Percentiles rank a stretch among this genome's conserved stretches.
phyloP scores from a whole-genome alignment of 2,888 invertebrate genomes.

The Ophioninae sp. region DNA sequence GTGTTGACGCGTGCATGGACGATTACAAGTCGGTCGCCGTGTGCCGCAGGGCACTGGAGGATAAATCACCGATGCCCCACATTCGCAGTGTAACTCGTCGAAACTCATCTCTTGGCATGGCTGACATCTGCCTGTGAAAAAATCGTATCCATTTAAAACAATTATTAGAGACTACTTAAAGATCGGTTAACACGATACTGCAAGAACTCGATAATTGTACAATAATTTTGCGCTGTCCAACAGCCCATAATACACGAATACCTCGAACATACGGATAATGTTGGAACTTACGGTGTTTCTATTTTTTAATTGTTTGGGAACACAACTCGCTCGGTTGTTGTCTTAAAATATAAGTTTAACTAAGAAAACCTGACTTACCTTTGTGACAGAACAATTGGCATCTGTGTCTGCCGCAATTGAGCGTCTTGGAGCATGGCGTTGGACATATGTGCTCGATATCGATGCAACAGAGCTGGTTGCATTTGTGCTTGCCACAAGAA shows the following conservation, averaged over 20 bases:
- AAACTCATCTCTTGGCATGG: constrained; percentile 83
- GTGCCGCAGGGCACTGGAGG: constrained; percentile 98
- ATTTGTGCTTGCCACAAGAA: constrained; percentile 94
- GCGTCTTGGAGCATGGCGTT: constrained; percentile 89
- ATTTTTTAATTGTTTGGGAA: neutral
- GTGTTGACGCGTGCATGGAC: constrained; percentile 89
- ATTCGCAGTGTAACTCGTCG: constrained; percentile 95
- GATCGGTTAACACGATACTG: neutral
- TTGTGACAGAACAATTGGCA: constrained; percentile 95
- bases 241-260: neutral
- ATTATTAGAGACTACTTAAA: neutral
- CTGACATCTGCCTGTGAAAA: constrained; percentile 74
- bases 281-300: no score
- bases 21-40: constrained; percentile 89
- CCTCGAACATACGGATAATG: no score
- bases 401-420: constrained; percentile 94
- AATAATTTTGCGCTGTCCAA: neutral
- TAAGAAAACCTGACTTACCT: constrained; percentile 80
- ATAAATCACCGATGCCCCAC: constrained; percentile 91
- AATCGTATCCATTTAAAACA: neutral
- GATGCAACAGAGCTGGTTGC: constrained; percentile 94
- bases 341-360: neutral
- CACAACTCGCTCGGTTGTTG: no score
- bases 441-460: constrained; percentile 93
- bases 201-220: neutral